Percentiles rank a stretch among this genome's conserved stretches.
phyloP scores from a whole-genome alignment of 2,888 invertebrate species.

The Acleris laterana region DNA sequence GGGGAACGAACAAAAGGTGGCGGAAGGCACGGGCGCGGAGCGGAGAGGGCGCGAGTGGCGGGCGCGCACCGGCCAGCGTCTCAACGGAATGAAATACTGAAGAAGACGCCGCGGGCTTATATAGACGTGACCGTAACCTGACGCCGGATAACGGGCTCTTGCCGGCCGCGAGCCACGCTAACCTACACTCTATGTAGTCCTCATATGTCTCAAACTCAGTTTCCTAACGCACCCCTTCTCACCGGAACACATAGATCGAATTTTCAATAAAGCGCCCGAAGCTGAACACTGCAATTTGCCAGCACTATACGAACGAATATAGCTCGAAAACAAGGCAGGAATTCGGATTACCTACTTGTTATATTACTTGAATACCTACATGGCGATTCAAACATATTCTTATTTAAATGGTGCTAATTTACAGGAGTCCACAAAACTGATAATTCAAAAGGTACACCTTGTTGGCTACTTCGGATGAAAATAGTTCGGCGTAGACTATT shows the following conservation, averaged over 20 bases:
- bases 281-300: slow-evolving; percentile 79
- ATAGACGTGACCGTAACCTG: slow-evolving; percentile 84
- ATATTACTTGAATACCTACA: too few relatives aligned
- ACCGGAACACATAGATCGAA: slow-evolving; percentile 77
- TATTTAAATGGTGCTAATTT: too few relatives aligned
- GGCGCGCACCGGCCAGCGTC: slow-evolving; percentile 71
- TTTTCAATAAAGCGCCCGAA: slow-evolving; percentile 81
- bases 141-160: slow-evolving; percentile 82
- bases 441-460: too few relatives aligned
- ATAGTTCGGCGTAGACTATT: too few relatives aligned
- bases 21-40: slow-evolving; percentile 58
- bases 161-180: slow-evolving; percentile 58
- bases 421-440: too few relatives aligned
- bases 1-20: slow-evolving; percentile 53
- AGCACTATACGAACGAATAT: slow-evolving; percentile 54
- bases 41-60: slow-evolving; percentile 50
- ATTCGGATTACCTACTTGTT: too few relatives aligned
- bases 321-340: slow-evolving; percentile 46
- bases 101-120: slow-evolving; percentile 82
- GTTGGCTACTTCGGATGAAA: too few relatives aligned
- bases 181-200: slow-evolving; percentile 58
- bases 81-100: slow-evolving; percentile 83
- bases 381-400: too few relatives aligned
- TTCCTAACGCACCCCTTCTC: slow-evolving; percentile 53
- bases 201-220: slow-evolving; percentile 57